Evolutionary conservation across 2,888 invertebrate genomes (phyloP).

Genomic region (Ophion obscuratus): DNA sequence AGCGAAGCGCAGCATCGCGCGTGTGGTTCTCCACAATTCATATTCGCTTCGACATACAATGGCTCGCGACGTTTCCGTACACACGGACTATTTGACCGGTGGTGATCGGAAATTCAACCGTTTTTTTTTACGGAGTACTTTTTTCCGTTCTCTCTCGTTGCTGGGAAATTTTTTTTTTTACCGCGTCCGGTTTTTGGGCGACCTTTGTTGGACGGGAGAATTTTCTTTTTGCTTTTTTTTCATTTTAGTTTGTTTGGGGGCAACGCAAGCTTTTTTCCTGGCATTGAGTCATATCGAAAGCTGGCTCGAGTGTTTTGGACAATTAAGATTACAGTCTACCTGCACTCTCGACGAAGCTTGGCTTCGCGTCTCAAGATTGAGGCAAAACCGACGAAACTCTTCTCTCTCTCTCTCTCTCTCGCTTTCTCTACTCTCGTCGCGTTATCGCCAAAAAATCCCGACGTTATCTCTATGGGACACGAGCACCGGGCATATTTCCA

Average conservation of each 20-base stretch:
- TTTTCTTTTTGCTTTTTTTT: not conserved
- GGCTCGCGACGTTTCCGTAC: not conserved
- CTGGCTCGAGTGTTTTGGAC: slow-evolving; percentile 48
- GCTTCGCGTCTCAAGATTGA: slow-evolving; percentile 2
- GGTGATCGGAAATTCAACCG: too few species aligned
- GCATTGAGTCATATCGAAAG: slow-evolving; percentile 43
- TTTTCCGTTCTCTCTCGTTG: not conserved
- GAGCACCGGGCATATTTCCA: slow-evolving; percentile 48
- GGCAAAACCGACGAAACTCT: not conserved
- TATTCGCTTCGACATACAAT: not conserved
- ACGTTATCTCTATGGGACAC: slow-evolving; percentile 45
- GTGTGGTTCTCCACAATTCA: not conserved
- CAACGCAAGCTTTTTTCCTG: not conserved
- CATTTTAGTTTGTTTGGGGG: not conserved
- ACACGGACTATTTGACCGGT: not conserved
- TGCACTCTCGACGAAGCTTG: slow-evolving; percentile 27
- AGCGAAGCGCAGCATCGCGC: not conserved
- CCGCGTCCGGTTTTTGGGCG: too few species aligned
- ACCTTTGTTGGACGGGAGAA: not conserved
- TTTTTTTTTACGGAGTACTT: not conserved
- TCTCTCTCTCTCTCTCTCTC: not conserved
- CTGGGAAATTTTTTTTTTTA: too few species aligned
- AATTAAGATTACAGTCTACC: slow-evolving; percentile 63
- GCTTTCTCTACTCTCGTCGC: slow-evolving; percentile 16
- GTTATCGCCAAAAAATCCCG: slow-evolving; percentile 46